phyloP scores from a whole-genome alignment of 2,888 invertebrate genomes.

The Mycalesis mineus region DNA sequence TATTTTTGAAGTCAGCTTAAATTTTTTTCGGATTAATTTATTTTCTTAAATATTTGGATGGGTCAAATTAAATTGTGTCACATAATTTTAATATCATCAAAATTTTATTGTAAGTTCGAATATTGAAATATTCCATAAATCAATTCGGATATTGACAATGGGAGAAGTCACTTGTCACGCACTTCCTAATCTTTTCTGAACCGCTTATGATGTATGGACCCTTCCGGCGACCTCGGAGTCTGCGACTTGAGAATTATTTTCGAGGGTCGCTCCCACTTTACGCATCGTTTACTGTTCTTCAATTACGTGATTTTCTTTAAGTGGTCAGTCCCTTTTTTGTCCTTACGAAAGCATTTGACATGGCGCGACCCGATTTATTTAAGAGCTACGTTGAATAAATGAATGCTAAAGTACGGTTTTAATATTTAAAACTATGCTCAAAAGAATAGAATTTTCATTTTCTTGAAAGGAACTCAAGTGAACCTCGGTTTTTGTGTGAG shows the following conservation, averaged over 20 bases:
- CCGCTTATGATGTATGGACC: conserved; percentile 63
- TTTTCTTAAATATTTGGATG: too few relatives aligned
- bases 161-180: conserved; percentile 34
- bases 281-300: conserved; percentile 75
- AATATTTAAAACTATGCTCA: conserved; percentile 12
- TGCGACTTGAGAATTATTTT: conserved; percentile 49
- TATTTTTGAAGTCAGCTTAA: too few relatives aligned
- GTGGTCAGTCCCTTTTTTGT: conserved; percentile 64
- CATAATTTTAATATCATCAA: too few relatives aligned
- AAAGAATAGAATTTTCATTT: conserved; percentile 9
- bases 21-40: too few relatives aligned
- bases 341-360: conserved; percentile 33
- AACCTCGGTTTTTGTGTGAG: conserved; percentile 1
- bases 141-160: conserved; percentile 22
- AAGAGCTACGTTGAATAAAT: conserved; percentile 13
- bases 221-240: conserved; percentile 57
- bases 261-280: conserved; percentile 61
- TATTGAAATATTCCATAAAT: conserved; percentile 19
- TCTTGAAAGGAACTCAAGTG: conserved; percentile 3
- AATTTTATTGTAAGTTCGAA: background rate
- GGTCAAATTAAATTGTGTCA: too few relatives aligned
- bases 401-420: conserved; percentile 8
- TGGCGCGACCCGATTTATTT: conserved; percentile 21
- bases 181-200: conserved; percentile 47
- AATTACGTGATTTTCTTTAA: conserved; percentile 77